Base-by-base conservation (phyloP, 2,888 invertebrate species). In the Agrotis clavis region DNA sequence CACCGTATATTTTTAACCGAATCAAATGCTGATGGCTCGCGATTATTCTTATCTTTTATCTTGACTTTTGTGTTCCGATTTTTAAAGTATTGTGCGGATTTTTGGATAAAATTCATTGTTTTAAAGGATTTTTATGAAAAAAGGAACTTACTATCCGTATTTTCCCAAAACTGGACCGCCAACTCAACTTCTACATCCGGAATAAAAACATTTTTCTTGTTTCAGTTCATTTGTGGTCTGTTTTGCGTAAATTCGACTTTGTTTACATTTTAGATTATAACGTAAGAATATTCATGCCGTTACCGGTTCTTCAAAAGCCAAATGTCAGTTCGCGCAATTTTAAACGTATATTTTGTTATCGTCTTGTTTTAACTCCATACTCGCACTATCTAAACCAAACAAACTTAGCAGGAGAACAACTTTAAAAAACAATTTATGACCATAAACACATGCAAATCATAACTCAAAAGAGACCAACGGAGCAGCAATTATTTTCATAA, bases 401-500 rank as follows among this genome's bases (percentile, higher is more conserved):
- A 51, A 1, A 18, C 62, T 67, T 60, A 53, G 68, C 50, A 61
- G 82, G 76, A 70, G 86, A 82, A 45, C 21, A 50, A n/a, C 9
- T 41, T 54, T 50, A n/a, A 35, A 54, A 16, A 56, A 70, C 63
- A 57, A 18, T 82, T 82, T 69, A 50, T 59, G 41, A 54, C 59
- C 41, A 69, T 65, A 74, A 69, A 77, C 76, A 82, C 60, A 75
- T 84, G 85, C 54, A 67, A 74, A 77, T 25, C 71, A 71, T 82
- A 75, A 79, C n/a, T 84, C 59, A 73, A 21, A 61, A 54, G 51
- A 62, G 77, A 86, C 76, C 77, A 76, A 74, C 79, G 76, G 73
- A 48, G 63, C 48, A 70, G 35, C 65, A 77, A 80, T 84, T 76
- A 65, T 71, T 76, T 70, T 76, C 60, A 73, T 80, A 81, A 71